Conservation (phyloP, 2,113 vertebrate genomes). For the Brachyhypopomus gauderio region DNA sequence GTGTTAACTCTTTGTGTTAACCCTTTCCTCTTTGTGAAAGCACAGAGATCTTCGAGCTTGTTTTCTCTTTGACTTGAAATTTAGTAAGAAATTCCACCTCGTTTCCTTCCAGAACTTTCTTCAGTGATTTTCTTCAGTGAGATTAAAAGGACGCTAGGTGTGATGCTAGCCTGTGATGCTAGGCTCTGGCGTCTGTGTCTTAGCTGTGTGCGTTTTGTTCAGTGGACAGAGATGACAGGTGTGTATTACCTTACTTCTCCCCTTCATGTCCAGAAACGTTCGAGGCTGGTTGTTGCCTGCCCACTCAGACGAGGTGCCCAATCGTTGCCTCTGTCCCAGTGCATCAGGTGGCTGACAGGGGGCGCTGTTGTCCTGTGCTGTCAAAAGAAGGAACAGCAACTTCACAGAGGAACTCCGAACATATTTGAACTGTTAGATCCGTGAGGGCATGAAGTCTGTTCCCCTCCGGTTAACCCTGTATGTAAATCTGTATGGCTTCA, state of each 20-base stretch:
- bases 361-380: slow-evolving; percentile 34
- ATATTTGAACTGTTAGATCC: neutral
- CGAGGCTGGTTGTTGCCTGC: slow-evolving; percentile 63
- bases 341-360: slow-evolving; percentile 3
- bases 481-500: neutral
- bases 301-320: slow-evolving; percentile 69
- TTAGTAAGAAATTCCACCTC: neutral
- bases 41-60: neutral
- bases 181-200: neutral
- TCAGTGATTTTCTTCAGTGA: neutral
- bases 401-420: neutral
- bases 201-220: neutral
- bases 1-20: neutral
- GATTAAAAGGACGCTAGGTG: no score
- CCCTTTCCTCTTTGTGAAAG: neutral
- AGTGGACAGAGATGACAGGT: neutral
- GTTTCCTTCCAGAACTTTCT: neutral
- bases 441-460: neutral
- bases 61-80: neutral
- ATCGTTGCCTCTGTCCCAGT: neutral
- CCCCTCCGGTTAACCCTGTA: neutral
- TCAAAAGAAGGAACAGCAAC: slow-evolving; percentile 13
- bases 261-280: slow-evolving; percentile 56
- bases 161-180: neutral
- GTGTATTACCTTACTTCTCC: slow-evolving; percentile 71